A percentile compares a stretch with the other conserved stretches of the same genome.
phyloP scores from a whole-genome alignment of 2,888 invertebrate species.

The Drosophila picticornis region DNA sequence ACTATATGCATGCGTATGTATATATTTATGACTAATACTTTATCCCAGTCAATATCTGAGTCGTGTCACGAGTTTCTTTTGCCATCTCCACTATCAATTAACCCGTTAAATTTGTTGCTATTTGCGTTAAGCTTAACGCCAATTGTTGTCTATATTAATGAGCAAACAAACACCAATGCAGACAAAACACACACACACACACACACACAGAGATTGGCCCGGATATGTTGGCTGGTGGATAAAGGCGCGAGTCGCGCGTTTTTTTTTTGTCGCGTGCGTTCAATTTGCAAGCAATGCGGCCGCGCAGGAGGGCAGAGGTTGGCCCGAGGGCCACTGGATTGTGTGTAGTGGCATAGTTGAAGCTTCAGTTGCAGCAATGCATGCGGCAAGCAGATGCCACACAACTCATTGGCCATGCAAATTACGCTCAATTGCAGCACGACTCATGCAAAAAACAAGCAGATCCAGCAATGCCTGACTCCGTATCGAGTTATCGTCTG shows the following conservation, averaged over 20 bases:
- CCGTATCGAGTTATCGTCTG: background rate
- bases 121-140: conserved; percentile 55
- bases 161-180: conserved; percentile 9
- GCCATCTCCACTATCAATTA: conserved; percentile 43
- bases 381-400: conserved; percentile 3
- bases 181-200: background rate
- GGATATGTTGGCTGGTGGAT: conserved; percentile 1
- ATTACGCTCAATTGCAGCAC: conserved; percentile 61
- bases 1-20: background rate
- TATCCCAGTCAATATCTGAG: background rate
- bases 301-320: background rate
- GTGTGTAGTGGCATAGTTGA: conserved; percentile 58
- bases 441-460: background rate
- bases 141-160: conserved; percentile 38
- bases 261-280: conserved; percentile 68
- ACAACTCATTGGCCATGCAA: conserved; percentile 58
- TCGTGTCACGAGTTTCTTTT: conserved; percentile 24
- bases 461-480: background rate
- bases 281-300: conserved; percentile 46
- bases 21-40: background rate
- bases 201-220: background rate
- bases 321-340: conserved; percentile 28
- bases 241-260: conserved; percentile 35
- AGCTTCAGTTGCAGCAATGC: conserved; percentile 18
- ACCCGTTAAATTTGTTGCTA: conserved; percentile 57